These are phyloP conservation scores for Sitta carolinensis DNA, from an alignment of 2,797 vertebrate genomes.

Conservation along the genomic window DNA sequence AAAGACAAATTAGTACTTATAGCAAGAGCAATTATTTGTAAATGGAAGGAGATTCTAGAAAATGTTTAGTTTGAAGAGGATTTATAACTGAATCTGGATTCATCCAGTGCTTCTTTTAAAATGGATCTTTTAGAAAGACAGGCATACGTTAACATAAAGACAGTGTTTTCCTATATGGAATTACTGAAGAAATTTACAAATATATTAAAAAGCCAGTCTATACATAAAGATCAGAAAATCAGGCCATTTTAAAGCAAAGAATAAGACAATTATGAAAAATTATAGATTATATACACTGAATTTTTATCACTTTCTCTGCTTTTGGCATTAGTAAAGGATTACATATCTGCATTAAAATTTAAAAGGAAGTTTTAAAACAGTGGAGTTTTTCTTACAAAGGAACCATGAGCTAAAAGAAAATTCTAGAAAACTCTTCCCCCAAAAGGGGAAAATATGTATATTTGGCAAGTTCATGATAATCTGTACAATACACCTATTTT, in stretches of 20 bases:
- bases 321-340: not conserved
- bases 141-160: not conserved
- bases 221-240: not conserved
- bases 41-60: not conserved
- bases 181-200: not conserved
- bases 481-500: not conserved
- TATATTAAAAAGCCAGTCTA: not conserved
- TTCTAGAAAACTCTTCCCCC: not conserved
- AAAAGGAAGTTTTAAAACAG: not conserved
- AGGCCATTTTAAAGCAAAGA: not conserved
- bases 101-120: not conserved
- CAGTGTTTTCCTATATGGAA: not conserved
- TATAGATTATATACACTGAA: not conserved
- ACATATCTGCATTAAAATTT: not conserved
- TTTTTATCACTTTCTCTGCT: not conserved
- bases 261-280: not conserved
- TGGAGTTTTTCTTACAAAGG: not conserved
- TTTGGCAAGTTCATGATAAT: not conserved
- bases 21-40: not conserved
- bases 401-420: not conserved
- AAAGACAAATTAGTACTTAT: not conserved
- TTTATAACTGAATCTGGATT: not conserved
- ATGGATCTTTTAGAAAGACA: not conserved
- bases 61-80: not conserved
- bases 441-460: fast-evolving